Base-by-base conservation (phyloP, 2,888 invertebrate genomes). In the Cosmorhoe ocellata region DNA sequence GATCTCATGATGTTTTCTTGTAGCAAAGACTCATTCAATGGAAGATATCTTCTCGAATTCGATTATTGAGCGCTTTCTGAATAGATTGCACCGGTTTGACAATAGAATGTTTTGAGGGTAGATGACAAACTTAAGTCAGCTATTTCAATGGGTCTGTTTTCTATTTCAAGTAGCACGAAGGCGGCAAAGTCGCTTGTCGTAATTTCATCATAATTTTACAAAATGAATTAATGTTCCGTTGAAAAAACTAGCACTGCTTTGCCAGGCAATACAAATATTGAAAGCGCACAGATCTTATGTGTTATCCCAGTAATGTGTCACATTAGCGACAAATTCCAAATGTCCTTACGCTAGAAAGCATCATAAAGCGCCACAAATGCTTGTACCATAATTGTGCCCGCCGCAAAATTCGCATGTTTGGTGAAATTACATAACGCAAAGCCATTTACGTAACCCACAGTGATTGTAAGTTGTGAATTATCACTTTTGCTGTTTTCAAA, bases 321-420 rank as follows among this genome's bases (percentile, higher is more conserved):
- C 24, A 26, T 13, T 26, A 42, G 14, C 34, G 31, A 36, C 37
- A 62, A 56, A 66, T 69, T 58, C 47, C 42, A 43, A 51, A 42
- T 50, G 43, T 43, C 46, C 52, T 53, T 56, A 64, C 52, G 48
- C 61, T 57, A 56, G 50, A 58, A 47, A 42, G 37, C 56, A 42
- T 49, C 50, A 58, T 59, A 59, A 67, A 49, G 61, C 55, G 54
- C 63, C 65, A 44, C 57, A 58, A 61, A 59, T 59, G 66, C 61
- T 63, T 50, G 58, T 60, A 64, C 64, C 66, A 66, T 69, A 69
- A 71, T 70, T 68, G 68, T 70, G 63, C 60, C 64, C 42, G 58
- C 75, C 74, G 60, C 75, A 69, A 74, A 74, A 74, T 74, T 73
- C 66, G n/a, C 72, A 56, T 67, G 68, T 72, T 70, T 58, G 69